Base-by-base conservation (phyloP, 2,113 vertebrate species). In the Lampris megalopsis region DNA sequence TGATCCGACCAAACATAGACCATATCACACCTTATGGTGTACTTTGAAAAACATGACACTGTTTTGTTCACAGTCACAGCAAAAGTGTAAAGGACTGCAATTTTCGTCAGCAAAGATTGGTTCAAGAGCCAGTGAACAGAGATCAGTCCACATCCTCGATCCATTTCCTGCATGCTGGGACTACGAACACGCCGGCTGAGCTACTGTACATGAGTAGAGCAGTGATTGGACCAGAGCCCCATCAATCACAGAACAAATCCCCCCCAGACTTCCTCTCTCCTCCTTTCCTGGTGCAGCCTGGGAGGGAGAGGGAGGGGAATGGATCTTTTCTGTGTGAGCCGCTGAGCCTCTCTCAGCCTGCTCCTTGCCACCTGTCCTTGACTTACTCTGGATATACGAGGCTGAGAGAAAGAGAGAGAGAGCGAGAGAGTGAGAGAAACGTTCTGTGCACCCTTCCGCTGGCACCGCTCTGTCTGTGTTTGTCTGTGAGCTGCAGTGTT, bases 201-300 rank as follows among this genome's bases (percentile, higher is more conserved):
- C 83, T 38, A 65, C 79, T 71, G 71, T 69, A 11, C 2, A 13
- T 66, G 73, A 73, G 85, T 71, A 71, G 68, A 75, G 70, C 80
- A 83, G 85, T 36, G 89, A 93, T 93, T 94, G 93, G 93, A 71
- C 72, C 9, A 72, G 38, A 63, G 79, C 63, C 24, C 82, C 85
- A 91, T 78, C 91, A 89, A 57, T 94, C 91, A 84, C 3, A 37
- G 68, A 72, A 84, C 67, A 80, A 88, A 81, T 73, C 77, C 90
- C 84, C 79, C 50, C 73, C 75, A 57, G 54, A 90, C 89, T 94
- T 92, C 91, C 88, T 88, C 88, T 91, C 88, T 87, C 89, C 89
- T 91, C 90, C 86, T 91, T 89, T 89, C 87, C 87, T 88, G 88
- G 81, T 86, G 89, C 90, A 92, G 90, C 81, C 79, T 86, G 85